Conservation (phyloP, 2,888 invertebrate species). For the Scrobipalpa atriplicella region DNA sequence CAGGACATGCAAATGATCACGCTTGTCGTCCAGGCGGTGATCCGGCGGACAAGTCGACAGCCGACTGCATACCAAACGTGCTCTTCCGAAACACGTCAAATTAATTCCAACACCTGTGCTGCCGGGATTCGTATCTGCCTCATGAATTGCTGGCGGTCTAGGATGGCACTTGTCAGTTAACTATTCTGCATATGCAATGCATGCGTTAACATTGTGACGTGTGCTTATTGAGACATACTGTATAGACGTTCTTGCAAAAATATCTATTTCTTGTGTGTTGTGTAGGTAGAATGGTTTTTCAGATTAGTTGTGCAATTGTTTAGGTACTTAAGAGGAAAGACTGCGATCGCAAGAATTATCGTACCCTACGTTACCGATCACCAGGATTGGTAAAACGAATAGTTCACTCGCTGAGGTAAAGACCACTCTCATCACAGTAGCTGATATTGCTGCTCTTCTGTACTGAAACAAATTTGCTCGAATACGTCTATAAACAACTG, state of each 20-base stretch:
- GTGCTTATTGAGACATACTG: too few relatives aligned
- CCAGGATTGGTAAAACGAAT: too few relatives aligned
- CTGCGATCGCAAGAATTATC: too few relatives aligned
- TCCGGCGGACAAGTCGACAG: slow-evolving; percentile 44
- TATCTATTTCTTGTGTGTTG: too few relatives aligned
- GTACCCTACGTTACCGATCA: too few relatives aligned
- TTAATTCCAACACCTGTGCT: slow-evolving; percentile 54
- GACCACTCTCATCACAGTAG: neutral
- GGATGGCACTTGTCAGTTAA: neutral
- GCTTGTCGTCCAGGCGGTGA: slow-evolving; percentile 32
- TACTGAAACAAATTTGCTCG: neutral
- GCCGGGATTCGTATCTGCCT: slow-evolving; percentile 23
- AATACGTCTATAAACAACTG: neutral
- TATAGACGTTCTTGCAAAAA: too few relatives aligned
- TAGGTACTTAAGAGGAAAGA: too few relatives aligned
- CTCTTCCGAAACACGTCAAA: slow-evolving; percentile 66
- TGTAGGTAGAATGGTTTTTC: too few relatives aligned
- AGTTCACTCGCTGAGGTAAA: too few relatives aligned
- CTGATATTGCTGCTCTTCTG: neutral
- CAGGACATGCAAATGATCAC: slow-evolving; percentile 22
- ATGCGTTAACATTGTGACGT: neutral
- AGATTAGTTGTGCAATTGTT: too few relatives aligned
- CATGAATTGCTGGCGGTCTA: slow-evolving; percentile 26
- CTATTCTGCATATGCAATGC: neutral
- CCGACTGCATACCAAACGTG: slow-evolving; percentile 58